Evolutionary conservation across 1,140 invertebrate genomes (phyloP), one percentile per base, ranked within the genome.

Genomic region (Hyposmocoma kahamanoa): DNA sequence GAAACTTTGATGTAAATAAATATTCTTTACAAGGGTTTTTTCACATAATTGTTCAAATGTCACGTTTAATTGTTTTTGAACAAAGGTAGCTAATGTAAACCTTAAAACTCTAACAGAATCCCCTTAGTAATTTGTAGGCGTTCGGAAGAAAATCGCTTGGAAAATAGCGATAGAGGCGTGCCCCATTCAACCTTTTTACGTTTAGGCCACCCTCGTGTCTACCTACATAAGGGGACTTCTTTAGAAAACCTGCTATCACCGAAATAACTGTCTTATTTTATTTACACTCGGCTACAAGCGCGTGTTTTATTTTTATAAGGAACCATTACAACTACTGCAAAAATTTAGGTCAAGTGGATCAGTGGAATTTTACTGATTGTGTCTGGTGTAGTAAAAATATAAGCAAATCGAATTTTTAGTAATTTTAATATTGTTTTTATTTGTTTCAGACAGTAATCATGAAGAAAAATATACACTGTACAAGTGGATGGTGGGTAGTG

Each of bases 401-500:
- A n/a, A n/a, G n/a, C n/a, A n/a, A n/a, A n/a, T n/a, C n/a, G n/a
- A n/a, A n/a, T n/a, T n/a, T n/a, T n/a, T n/a, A n/a, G n/a, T n/a
- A n/a, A n/a, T 28, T 11, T 6, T 28, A 28, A 28, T 28, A 32
- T 54, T 32, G 18, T 43, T 58, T 45, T 53, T 26, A 48, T 51
- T 81, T 77, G 59, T 80, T 69, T 17, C 71, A 81, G 77, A 57
- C 61, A n/a, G 43, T 30, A 49, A 70, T 39, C 9, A 83, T 83
- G 79, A 76, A 73, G 57, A 72, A 72, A 63, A 73, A 62, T 28
- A 74, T 56, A 70, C 74, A 62, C 50, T 73, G 65, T 52, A 53
- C 64, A 19, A 74, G 70, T 56, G 70, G 79, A 4, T 83, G 75
- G 72, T 84, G 79, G 79, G 65, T 80, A 45, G 59, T 80, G 45